Evolutionary conservation across 2,113 vertebrate species (phyloP).

Genomic region (Percopsis transmontana): DNA sequence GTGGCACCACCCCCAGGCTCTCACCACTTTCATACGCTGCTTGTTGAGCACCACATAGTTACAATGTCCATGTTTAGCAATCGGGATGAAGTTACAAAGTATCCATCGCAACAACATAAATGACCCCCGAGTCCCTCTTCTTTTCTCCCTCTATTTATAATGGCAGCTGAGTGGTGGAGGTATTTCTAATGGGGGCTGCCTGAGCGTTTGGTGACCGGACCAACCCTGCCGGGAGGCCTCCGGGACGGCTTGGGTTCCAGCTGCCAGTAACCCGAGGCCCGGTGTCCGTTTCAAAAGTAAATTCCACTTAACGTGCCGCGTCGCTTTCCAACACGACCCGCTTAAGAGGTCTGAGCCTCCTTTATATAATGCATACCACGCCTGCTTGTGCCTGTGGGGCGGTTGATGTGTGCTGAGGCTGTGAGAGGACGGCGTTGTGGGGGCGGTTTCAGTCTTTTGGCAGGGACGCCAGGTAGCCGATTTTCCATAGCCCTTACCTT

Average conservation of each 20-base stretch:
- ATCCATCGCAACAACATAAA: slow-evolving; percentile 18
- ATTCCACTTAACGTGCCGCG: slow-evolving; percentile 79
- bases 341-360: slow-evolving; percentile 53
- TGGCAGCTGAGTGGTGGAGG: slow-evolving; percentile 49
- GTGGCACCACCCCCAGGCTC: neutral
- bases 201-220: slow-evolving; percentile 55
- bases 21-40: too few relatives aligned
- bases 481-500: slow-evolving; percentile 47
- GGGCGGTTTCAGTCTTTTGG: slow-evolving; percentile 25
- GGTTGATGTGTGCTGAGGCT: slow-evolving; percentile 49
- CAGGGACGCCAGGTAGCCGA: slow-evolving; percentile 27
- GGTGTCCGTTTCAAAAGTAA: slow-evolving; percentile 79
- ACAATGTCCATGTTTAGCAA: slow-evolving; percentile 26
- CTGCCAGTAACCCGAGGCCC: slow-evolving; percentile 69
- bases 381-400: slow-evolving; percentile 65
- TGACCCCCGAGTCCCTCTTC: neutral
- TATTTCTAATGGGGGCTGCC: slow-evolving; percentile 67
- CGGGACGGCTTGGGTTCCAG: slow-evolving; percentile 65
- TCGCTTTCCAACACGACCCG: slow-evolving; percentile 67
- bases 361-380: slow-evolving; percentile 75
- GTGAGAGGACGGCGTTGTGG: slow-evolving; percentile 13
- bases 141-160: slow-evolving; percentile 50
- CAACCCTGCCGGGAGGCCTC: slow-evolving; percentile 50
- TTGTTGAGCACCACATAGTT: too few relatives aligned
- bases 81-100: slow-evolving; percentile 32